Percentiles rank a stretch among this genome's conserved stretches.
Conservation (phyloP, 2,888 invertebrate genomes). For the Smittia sp. region DNA sequence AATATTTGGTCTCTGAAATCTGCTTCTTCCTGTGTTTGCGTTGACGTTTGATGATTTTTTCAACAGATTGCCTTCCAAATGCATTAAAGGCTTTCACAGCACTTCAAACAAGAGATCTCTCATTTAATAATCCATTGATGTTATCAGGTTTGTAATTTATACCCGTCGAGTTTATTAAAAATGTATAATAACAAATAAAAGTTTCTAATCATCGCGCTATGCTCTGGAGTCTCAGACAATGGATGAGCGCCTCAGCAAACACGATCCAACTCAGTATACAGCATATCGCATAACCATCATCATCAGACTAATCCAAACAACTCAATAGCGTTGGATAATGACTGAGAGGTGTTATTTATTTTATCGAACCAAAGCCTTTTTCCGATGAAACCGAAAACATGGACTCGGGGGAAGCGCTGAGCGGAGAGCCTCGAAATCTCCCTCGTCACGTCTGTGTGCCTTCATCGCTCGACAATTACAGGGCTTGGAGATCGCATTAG, state of each 20-base stretch:
- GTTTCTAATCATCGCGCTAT: constrained; percentile 20
- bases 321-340: constrained; percentile 22
- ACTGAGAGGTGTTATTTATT: constrained; percentile 28
- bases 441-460: constrained; percentile 8
- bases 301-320: constrained; percentile 30
- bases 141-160: constrained; percentile 17
- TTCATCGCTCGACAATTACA: background rate
- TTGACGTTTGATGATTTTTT: background rate
- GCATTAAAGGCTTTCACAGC: constrained; percentile 17
- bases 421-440: background rate
- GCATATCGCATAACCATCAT: constrained; percentile 15
- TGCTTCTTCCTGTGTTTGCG: background rate
- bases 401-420: constrained; percentile 3
- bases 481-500: no score
- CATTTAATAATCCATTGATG: constrained; percentile 8
- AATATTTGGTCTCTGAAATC: background rate
- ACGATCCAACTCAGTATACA: no score
- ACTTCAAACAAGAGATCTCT: constrained; percentile 6
- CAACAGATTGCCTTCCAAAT: background rate
- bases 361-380: background rate
- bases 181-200: constrained; percentile 24
- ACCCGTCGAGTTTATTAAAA: constrained; percentile 25
- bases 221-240: background rate
- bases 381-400: constrained; percentile 12
- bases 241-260: no score